Base-by-base conservation (phyloP, 2,113 vertebrate genomes). In the Dromas ardeola region DNA sequence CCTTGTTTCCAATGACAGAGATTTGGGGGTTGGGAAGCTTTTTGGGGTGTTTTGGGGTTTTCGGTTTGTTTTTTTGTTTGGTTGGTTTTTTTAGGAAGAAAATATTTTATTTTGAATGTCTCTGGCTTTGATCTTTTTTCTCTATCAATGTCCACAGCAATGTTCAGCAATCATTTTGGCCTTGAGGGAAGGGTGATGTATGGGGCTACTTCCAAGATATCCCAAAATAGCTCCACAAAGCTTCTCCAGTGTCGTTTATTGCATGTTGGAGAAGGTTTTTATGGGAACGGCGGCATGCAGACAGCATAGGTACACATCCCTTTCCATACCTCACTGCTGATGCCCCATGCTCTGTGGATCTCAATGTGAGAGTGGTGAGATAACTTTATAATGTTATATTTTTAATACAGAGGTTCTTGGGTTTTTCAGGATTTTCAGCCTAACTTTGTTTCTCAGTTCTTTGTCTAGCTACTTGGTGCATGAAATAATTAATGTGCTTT, bases 401-500 rank as follows among this genome's bases (percentile, higher is more conserved):
- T 94, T 62, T 32, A 66, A 40, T 69, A 20, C 15, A 47, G 22
- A 63, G 6, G 4, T n/a, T 69, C 69, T 8, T 6, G 19, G 9
- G 2, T 0, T 32, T 38, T 73, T 55, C 32, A 40, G 52, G 26
- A 25, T 59, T 82, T 95, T 88, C 76, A 84, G 80, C 14, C 38
- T 49, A 34, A 56, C 8, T 38, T 85, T 81, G 7, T 71, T 94
- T 81, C 78, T 90, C 53, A 76, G 49, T n/a, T 82, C 53, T 73
- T 82, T 78, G n/a, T 56, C 70, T 62, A 47, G 30, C 50, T 89
- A 74, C 36, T 82, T 66, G 11, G 38, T 45, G 52, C n/a, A 67
- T 86, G 69, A 93, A 84, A 93, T 81, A 91, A 94, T 76, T 93
- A 50, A 93, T 45, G 62, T 52, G 71, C 22, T 83, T 89, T 96